Evolutionary conservation across 2,113 vertebrate species (phyloP), one percentile per base, ranked within the genome.

Genomic region (Puffinus mauretanicus): DNA sequence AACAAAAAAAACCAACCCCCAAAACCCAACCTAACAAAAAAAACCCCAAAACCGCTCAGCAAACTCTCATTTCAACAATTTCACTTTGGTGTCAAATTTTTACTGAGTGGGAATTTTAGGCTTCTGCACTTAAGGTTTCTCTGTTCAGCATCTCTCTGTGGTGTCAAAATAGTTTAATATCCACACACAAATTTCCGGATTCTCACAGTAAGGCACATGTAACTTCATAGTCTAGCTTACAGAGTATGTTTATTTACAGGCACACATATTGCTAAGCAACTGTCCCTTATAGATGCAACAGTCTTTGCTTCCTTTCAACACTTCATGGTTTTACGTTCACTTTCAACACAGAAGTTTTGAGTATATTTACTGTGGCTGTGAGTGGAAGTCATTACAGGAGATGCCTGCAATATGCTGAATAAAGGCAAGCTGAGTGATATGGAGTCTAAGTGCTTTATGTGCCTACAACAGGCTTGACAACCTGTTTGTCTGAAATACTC

Each of bases 291-390:
- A 83, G 82, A 72, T 88, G 44, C 65, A 88, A 47, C 27, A 69
- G 69, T 60, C 49, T 84, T 82, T 65, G 12, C 58, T 94, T 73
- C 32, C 61, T 97, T 96, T 96, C 84, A 95, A 47, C 85, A 86
- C 89, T 67, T 91, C 57, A 25, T 24, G 5, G 13, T 22, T 72
- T 82, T 49, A 71, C 6, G 4, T 80, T 94, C 81, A 51, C 61
- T 94, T 93, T 71, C 9, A n/a, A 29, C 57, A 42, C 22, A 66
- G 44, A 36, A 66, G 26, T 88, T 88, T 81, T 64, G 26, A 86
- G 46, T 51, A 4, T n/a, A 7, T 86, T 96, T 94, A 47, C n/a
- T n/a, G 70, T 70, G 62, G 12, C 51, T 93, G 29, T 70, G 91
- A 89, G 69, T 86, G 42, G 69, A 88, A 96, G 67, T 85, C 54